Conservation (phyloP, 2,888 invertebrate species). For the Keiferia lycopersicella region DNA sequence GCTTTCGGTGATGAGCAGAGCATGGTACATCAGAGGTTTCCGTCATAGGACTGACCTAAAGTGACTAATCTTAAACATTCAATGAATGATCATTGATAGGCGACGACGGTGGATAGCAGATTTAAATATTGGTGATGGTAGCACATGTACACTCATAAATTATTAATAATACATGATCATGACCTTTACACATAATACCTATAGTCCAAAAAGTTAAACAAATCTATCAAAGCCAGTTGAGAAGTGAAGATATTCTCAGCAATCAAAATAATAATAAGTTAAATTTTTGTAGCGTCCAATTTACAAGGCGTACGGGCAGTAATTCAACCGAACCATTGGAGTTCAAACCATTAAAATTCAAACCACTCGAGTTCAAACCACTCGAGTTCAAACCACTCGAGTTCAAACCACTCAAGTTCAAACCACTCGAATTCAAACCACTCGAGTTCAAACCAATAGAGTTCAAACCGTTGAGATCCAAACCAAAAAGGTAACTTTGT, state of each 20-base stretch:
- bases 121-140: no score
- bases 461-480: not conserved
- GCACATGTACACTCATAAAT: no score
- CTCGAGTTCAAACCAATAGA: not conserved
- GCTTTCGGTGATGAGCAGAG: conserved; percentile 66
- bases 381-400: not conserved
- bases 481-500: not conserved
- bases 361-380: not conserved
- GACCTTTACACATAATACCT: no score
- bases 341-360: not conserved
- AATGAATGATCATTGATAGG: no score
- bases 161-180: no score
- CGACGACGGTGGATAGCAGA: no score
- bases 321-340: no score
- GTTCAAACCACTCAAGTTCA: not conserved
- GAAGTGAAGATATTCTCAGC: not conserved
- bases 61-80: no score
- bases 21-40: not conserved
- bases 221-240: no score
- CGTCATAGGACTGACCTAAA: no score
- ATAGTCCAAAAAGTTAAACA: no score
- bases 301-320: not conserved
- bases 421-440: not conserved
- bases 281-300: not conserved
- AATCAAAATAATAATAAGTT: not conserved